These are phyloP conservation scores for Nicator chloris DNA, from an alignment of 2,113 vertebrate species.

Conservation along the genomic window DNA sequence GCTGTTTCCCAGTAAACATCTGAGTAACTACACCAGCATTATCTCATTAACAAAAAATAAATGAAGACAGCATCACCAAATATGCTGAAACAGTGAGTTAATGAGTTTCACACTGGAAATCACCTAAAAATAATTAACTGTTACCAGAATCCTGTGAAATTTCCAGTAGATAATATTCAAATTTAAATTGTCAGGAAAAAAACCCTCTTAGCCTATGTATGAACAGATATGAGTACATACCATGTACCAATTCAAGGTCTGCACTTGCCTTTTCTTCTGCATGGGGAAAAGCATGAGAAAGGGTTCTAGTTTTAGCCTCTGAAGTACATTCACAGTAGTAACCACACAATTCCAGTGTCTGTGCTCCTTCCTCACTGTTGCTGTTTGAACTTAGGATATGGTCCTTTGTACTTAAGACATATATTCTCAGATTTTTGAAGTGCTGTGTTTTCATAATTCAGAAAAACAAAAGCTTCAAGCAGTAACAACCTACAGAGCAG, in stretches of 20 bases:
- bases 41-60: neutral
- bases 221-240: neutral
- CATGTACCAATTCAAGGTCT: neutral
- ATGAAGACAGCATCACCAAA: neutral
- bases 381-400: neutral
- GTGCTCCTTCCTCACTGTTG: neutral
- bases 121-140: conserved; percentile 48
- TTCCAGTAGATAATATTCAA: conserved; percentile 50
- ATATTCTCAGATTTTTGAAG: conserved; percentile 11
- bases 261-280: conserved; percentile 26
- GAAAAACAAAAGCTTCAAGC: neutral
- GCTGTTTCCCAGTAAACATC: neutral
- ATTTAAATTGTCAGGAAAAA: conserved; percentile 18
- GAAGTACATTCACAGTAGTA: conserved; percentile 22
- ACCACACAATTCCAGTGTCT: conserved; percentile 42
- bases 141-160: conserved; percentile 55
- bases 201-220: neutral
- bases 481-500: neutral
- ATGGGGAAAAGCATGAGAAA: conserved; percentile 47
- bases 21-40: neutral
- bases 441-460: neutral
- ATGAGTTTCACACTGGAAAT: conserved; percentile 44
- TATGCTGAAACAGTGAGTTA: neutral
- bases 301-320: conserved; percentile 33
- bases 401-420: neutral